Evolutionary conservation across 2,797 vertebrate species (phyloP), one percentile per base, ranked within the genome.

Genomic region (Taeniopygia guttata): DNA sequence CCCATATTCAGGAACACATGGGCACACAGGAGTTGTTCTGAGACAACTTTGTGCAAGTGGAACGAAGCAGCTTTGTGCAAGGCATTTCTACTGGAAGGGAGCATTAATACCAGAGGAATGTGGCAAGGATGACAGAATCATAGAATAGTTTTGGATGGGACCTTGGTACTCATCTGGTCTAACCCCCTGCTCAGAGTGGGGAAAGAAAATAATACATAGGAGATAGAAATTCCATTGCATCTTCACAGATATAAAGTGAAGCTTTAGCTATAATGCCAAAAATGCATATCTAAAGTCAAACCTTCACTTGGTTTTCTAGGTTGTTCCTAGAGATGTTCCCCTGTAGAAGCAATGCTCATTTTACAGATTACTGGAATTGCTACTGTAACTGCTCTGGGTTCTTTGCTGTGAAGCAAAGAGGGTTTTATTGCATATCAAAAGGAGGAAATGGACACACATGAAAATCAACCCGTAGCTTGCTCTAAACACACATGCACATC

Each of bases 401-500:
- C 58, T 75, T 84, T 42, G 29, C 62, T 67, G 9, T 3, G 20
- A 74, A 72, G 59, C 52, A 55, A 13, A 54, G 42, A 42, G 13
- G 3, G 15, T 4, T 29, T 54, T 54, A 38, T 52, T 40, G 12
- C n/a, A 10, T 36, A 70, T 29, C 32, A 88, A 83, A 93, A 86
- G 60, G 48, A 30, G 26, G 70, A 51, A 64, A 49, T 5, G 9
- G 45, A 77, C 58, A 72, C 48, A 63, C 26, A 26, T 40, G 59
- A 56, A 66, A 55, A 52, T 45, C 42, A 81, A 38, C 66, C 38
- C 63, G 48, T 66, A 74, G 89, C 81, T 86, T 95, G 78, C 90
- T 93, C 87, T 93, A 72, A 96, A 96, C 95, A 86, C 85, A 95
- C 74, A 89, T 54, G 83, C 77, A 93, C 69, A 86, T 72, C 70